A percentile compares a stretch with the other conserved stretches of the same genome.
Evolutionary conservation across 2,113 vertebrate genomes (phyloP).

Genomic region (Plectropomus leopardus): DNA sequence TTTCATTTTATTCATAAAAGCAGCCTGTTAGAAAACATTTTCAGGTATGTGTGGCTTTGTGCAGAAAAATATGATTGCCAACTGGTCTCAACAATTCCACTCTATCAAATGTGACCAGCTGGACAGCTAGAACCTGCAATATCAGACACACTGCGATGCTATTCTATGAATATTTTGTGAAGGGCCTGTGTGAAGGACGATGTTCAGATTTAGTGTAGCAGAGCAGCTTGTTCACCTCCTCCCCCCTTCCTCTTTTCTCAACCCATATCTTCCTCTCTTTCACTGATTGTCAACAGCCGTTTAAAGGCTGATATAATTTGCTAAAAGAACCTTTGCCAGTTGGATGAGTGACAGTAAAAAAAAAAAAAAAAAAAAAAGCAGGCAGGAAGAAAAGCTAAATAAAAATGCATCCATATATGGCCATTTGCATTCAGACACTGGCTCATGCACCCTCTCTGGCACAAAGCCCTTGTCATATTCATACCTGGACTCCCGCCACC

Average conservation of each 20-base stretch:
- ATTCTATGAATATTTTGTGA: slow-evolving; percentile 49
- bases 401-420: slow-evolving; percentile 65
- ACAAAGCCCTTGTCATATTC: slow-evolving; percentile 69
- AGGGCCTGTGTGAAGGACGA: slow-evolving; percentile 16
- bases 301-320: slow-evolving; percentile 58
- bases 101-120: slow-evolving; percentile 52
- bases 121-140: slow-evolving; percentile 36
- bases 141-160: slow-evolving; percentile 22
- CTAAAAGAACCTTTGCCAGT: slow-evolving; percentile 46
- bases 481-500: slow-evolving; percentile 72
- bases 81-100: slow-evolving; percentile 31
- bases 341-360: slow-evolving; percentile 62
- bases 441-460: slow-evolving; percentile 51
- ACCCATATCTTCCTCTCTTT: slow-evolving; percentile 37
- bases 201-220: slow-evolving; percentile 40
- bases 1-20: slow-evolving; percentile 34
- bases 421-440: slow-evolving; percentile 75
- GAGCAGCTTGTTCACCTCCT: slow-evolving; percentile 22
- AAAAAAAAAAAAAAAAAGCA: slow-evolving; percentile 43
- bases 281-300: slow-evolving; percentile 38
- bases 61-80: slow-evolving; percentile 26
- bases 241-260: slow-evolving; percentile 6
- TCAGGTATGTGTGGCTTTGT: slow-evolving; percentile 22
- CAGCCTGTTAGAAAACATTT: slow-evolving; percentile 14
- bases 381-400: slow-evolving; percentile 53